These are phyloP conservation scores for Caenorhabditis brenneri DNA, from an alignment of 1,140 invertebrate species.

Conservation along the genomic window DNA sequence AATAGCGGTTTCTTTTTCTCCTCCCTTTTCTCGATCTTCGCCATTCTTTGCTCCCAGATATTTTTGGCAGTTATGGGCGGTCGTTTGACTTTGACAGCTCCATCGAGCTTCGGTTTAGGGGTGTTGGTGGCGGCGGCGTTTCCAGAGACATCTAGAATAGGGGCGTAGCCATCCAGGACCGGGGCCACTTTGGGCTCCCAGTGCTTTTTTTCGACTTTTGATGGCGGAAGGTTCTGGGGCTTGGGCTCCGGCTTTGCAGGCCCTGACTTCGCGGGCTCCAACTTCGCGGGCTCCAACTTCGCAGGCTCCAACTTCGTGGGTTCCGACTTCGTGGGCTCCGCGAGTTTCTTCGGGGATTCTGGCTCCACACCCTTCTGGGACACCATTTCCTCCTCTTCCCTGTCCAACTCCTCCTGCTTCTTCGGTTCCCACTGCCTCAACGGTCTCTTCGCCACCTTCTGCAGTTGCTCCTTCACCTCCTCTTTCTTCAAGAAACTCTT, in stretches of 20 bases:
- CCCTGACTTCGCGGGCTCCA: background rate
- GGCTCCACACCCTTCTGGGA: too few relatives aligned
- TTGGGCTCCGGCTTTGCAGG: background rate
- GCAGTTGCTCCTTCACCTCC: background rate
- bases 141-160: constrained; percentile 8
- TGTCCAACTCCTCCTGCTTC: constrained; percentile 8
- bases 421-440: background rate
- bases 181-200: constrained; percentile 22
- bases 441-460: background rate
- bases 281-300: background rate
- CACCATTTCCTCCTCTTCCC: too few relatives aligned
- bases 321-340: background rate
- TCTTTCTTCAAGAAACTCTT: background rate
- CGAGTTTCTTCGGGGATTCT: background rate
- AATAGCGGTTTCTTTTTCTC: constrained; percentile 19
- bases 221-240: background rate
- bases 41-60: constrained; percentile 36
- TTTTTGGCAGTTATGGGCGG: constrained; percentile 23
- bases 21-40: constrained; percentile 30
- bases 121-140: background rate
- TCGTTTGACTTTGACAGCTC: background rate
- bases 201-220: constrained; percentile 1
- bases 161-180: constrained; percentile 7
- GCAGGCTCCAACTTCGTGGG: background rate
- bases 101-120: background rate